These are phyloP conservation scores for Agelaius phoeniceus DNA, from an alignment of 2,113 vertebrate species.

Conservation along the genomic window DNA sequence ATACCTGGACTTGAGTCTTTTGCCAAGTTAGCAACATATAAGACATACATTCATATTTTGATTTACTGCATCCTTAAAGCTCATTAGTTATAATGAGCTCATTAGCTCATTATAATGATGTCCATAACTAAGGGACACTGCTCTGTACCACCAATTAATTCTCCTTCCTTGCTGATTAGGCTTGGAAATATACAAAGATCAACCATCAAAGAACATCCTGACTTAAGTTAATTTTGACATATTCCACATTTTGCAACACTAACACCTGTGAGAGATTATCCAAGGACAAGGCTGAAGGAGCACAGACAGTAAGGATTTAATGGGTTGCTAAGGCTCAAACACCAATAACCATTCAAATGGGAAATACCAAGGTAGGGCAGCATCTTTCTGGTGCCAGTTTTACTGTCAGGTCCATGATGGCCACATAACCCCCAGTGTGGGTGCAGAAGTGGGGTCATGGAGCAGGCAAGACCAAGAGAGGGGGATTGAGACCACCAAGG, in stretches of 20 bases:
- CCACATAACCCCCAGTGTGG: background rate
- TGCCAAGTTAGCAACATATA: background rate
- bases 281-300: background rate
- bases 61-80: background rate
- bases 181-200: background rate
- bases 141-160: background rate
- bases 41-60: background rate
- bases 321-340: background rate
- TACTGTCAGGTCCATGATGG: background rate
- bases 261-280: background rate
- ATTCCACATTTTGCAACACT: background rate
- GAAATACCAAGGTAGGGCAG: accelerated
- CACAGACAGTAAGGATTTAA: background rate
- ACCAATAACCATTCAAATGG: background rate
- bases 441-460: background rate
- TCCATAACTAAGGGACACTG: background rate
- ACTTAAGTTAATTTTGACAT: background rate
- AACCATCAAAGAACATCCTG: background rate
- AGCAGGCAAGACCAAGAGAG: background rate
- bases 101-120: no score
- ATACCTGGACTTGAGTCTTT: background rate
- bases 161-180: background rate
- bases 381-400: background rate
- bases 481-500: background rate
- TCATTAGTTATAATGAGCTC: background rate